Conservation (phyloP, 2,888 invertebrate genomes). For the Meta bourneti region DNA sequence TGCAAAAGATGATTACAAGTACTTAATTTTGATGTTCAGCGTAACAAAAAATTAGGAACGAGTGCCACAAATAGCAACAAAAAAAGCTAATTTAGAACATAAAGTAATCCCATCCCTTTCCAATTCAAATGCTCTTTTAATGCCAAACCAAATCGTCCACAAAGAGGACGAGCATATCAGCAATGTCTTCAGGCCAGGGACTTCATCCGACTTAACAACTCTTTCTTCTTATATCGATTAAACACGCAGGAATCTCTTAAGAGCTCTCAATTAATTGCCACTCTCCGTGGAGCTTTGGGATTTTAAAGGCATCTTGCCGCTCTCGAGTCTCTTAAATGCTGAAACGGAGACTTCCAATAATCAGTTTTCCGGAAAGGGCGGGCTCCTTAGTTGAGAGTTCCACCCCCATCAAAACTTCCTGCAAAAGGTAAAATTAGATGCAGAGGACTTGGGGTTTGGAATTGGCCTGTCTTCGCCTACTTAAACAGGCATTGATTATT, state of each 20-base stretch:
- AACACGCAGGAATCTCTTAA: constrained; percentile 45
- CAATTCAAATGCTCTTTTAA: no score
- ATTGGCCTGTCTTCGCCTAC: constrained; percentile 61
- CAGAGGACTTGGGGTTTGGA: neutral
- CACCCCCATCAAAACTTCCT: neutral
- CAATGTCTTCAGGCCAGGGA: neutral
- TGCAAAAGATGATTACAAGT: no score
- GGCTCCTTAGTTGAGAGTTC: neutral
- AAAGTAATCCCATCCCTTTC: no score
- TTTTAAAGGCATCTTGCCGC: constrained; percentile 10
- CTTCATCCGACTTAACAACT: neutral
- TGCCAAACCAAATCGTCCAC: no score
- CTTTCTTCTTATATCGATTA: constrained; percentile 60
- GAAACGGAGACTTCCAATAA: constrained; percentile 57
- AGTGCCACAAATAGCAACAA: no score
- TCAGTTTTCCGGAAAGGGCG: constrained; percentile 39
- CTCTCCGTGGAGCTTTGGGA: constrained; percentile 15
- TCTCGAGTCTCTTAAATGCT: neutral
- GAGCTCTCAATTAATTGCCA: constrained; percentile 70
- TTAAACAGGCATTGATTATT: constrained; percentile 73
- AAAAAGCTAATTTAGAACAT: no score
- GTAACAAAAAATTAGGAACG: no score
- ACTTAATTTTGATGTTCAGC: no score
- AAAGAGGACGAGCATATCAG: no score
- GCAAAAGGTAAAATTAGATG: constrained; percentile 31